Conservation (phyloP, 2,113 vertebrate species). For the Chrysemys picta region DNA sequence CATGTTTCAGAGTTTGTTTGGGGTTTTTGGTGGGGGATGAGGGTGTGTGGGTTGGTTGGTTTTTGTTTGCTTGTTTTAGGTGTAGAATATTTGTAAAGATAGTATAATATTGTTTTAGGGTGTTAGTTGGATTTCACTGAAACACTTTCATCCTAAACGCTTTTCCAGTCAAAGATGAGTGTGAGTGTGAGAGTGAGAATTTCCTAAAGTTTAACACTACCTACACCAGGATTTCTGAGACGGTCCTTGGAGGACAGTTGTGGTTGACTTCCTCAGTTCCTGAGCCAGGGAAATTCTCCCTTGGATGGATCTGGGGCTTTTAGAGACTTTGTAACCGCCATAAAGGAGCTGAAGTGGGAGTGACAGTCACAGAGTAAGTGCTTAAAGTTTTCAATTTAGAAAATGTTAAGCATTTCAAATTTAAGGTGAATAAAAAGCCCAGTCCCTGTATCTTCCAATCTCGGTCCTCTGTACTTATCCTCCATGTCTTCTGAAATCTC, state of each 20-base stretch:
- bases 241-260: background rate
- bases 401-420: background rate
- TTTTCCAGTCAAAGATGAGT: background rate
- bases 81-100: rapidly evolving
- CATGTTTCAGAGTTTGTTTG: background rate
- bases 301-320: background rate
- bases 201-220: background rate
- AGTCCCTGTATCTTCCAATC: background rate
- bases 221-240: background rate
- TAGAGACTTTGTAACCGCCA: background rate
- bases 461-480: background rate
- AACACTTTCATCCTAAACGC: background rate
- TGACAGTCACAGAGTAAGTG: background rate
- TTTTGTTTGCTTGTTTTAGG: background rate
- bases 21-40: background rate
- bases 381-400: background rate
- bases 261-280: background rate
- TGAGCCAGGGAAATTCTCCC: background rate
- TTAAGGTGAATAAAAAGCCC: background rate
- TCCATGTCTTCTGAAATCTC: background rate
- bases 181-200: background rate
- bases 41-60: background rate
- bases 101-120: rapidly evolving
- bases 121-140: background rate
- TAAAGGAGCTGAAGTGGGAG: background rate